Base-by-base conservation (phyloP, 1,140 invertebrate species). In the Ips nitidus region DNA sequence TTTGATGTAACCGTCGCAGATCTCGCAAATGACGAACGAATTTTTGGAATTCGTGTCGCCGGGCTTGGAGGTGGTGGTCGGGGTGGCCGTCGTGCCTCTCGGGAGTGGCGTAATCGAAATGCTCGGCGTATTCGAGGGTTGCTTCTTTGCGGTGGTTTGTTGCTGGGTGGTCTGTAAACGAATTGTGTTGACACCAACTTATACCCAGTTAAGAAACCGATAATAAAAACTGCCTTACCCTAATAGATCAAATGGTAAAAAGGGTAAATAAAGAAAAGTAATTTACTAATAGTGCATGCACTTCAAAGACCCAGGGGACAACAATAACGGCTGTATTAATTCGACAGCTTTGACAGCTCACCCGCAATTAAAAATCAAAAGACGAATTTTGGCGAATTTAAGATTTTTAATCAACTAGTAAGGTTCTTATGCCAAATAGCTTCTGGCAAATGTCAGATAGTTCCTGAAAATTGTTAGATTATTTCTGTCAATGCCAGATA, bases 1-100 rank as follows among this genome's bases (percentile, higher is more conserved):
- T 84, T 70, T 96, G 63, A 97, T 95, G 76, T 95, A 96, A 50
- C 94, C 93, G 81, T 97, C 94, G 81, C 94, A 97, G 73, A 97
- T 97, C 84, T 97, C 94, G 81, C 94, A 97, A 74, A 96, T 94
- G 71, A 97, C 94, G 81, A 95, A 95, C 22, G 90, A 89, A 73
- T 88, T 89, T 81, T 94, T 94, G 43, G 81, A 80, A 60, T 74
- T 76, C 8, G 77, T 80, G 50, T 81, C 79, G 40, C 80, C 82
- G 78, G 83, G 78, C 71, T 83, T 79, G 41, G 75, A 76, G 58
- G 74, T 69, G 58, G 74, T 69, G 36, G 75, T 64, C 37, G 79
- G 47, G 4, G 61, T 52, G 5, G 61, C 61, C 66, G 82, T 80
- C 60, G 84, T 68, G 71, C 86, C 87, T 62, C 91, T 85, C 69